Conservation (phyloP, 2,888 invertebrate species). For the Trimorus sp. region DNA sequence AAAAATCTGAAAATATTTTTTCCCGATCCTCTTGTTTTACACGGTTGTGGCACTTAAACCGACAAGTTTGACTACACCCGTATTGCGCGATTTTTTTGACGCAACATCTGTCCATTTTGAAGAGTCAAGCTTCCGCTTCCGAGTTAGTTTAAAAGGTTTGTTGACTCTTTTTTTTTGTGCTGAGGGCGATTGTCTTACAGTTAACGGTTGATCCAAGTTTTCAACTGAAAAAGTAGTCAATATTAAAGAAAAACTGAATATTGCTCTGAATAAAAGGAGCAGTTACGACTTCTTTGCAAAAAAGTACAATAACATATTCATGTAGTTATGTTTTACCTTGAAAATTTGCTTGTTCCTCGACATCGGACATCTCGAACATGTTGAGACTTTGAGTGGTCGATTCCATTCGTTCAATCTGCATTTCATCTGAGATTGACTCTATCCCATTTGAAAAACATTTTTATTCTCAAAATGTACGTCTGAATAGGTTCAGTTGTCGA, state of each 20-base stretch:
- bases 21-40: not conserved
- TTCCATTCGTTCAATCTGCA: not conserved
- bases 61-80: not conserved
- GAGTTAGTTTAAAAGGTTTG: not conserved
- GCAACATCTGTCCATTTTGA: not conserved
- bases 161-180: not conserved
- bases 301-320: too few relatives aligned
- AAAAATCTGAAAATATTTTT: not conserved
- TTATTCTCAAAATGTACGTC: too few relatives aligned
- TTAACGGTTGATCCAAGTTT: not conserved
- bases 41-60: not conserved
- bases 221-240: not conserved
- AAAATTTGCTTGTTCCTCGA: not conserved
- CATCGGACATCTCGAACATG: not conserved
- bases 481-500: too few relatives aligned
- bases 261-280: too few relatives aligned
- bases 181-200: not conserved
- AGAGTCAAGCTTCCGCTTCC: not conserved
- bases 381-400: not conserved
- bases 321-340: too few relatives aligned
- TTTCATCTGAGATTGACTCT: not conserved
- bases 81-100: not conserved
- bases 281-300: too few relatives aligned
- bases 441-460: too few relatives aligned
- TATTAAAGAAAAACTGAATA: too few relatives aligned